A percentile compares a stretch with the other conserved stretches of the same genome.
phyloP scores from a whole-genome alignment of 2,888 invertebrate species.

The Thumatha senex region DNA sequence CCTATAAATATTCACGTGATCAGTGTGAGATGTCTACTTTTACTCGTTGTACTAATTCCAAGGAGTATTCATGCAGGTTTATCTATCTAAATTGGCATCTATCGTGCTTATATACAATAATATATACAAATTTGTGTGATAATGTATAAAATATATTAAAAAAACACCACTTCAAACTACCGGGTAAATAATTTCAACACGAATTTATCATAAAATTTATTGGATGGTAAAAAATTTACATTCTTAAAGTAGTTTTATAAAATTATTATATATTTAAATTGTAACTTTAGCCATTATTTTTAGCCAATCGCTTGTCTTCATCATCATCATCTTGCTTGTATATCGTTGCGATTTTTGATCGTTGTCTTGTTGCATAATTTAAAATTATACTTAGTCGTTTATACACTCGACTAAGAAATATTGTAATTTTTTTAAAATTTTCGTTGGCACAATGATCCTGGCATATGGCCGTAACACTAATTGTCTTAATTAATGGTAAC shows the following conservation, averaged over 20 bases:
- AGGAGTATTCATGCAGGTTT: constrained; percentile 33
- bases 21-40: constrained; percentile 40
- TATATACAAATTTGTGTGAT: constrained; percentile 22
- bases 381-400: constrained; percentile 15
- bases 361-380: constrained; percentile 35
- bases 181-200: constrained; percentile 45
- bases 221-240: constrained; percentile 79
- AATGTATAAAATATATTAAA: neutral
- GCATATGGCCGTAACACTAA: constrained; percentile 31
- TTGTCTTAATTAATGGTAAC: constrained; percentile 42
- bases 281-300: constrained; percentile 41
- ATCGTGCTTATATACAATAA: constrained; percentile 31
- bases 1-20: constrained; percentile 51
- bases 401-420: constrained; percentile 53
- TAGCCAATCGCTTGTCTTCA: constrained; percentile 36
- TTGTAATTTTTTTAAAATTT: constrained; percentile 32
- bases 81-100: constrained; percentile 42
- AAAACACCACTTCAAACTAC: constrained; percentile 20
- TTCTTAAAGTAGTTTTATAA: constrained; percentile 53
- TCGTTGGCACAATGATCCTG: constrained; percentile 48
- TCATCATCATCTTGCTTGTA: constrained; percentile 15
- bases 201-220: constrained; percentile 71
- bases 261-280: constrained; percentile 53
- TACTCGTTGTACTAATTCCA: constrained; percentile 12
- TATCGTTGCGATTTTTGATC: constrained; percentile 37